phyloP scores from a whole-genome alignment of 2,113 vertebrate genomes.

The Rhipidura dahli region DNA sequence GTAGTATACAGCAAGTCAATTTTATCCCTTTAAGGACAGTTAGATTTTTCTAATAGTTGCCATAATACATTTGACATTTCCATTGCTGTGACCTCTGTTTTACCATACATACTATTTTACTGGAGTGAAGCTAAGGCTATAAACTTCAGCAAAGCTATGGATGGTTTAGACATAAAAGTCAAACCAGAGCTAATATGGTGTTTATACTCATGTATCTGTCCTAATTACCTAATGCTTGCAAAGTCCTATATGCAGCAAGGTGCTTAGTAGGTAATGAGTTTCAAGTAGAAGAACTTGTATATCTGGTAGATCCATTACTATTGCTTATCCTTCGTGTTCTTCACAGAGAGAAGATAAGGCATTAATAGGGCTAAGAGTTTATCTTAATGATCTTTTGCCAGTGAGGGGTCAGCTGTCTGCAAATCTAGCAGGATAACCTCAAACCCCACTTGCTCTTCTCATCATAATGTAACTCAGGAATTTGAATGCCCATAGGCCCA shows the following conservation, averaged over 20 bases:
- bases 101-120: neutral
- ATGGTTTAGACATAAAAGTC: neutral
- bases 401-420: neutral
- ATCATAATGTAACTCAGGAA: neutral
- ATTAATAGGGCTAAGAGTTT: neutral
- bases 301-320: neutral
- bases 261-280: neutral
- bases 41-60: neutral
- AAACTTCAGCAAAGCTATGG: neutral
- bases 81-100: neutral
- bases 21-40: neutral
- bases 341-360: neutral
- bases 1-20: neutral
- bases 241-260: neutral
- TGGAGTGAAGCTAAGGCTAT: neutral
- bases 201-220: neutral
- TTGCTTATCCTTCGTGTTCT: neutral
- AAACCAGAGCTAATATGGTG: neutral
- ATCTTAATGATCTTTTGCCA: neutral
- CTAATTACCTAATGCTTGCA: neutral
- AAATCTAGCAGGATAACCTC: neutral
- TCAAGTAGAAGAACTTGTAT: neutral
- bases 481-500: neutral
- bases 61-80: neutral
- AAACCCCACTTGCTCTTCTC: neutral